Evolutionary conservation across 1,140 invertebrate species (phyloP), one percentile per base, ranked within the genome.

Genomic region (Apis mellifera): DNA sequence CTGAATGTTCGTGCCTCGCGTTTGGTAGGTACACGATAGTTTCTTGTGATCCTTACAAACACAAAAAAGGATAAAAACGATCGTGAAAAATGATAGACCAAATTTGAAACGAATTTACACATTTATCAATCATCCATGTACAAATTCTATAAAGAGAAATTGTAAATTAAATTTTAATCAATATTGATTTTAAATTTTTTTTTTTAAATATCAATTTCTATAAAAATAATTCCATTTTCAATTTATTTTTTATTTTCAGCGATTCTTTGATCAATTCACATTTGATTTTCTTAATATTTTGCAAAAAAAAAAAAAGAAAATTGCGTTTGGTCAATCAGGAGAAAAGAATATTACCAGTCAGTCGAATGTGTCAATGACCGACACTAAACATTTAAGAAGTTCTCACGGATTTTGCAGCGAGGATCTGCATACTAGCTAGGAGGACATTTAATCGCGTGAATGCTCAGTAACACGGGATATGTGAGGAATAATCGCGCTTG

Each of bases 401-500:
- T 50, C 7, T 15, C 48, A 60, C 8, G 19, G 65, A 70, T 69
- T 78, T 78, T 52, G 12, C 11, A 52, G 57, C 8, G 65, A 17
- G 21, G 65, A 17, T 21, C 54, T 17, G 77, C 5, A 57, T 11
- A 15, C 42, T n/a, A n/a, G 19, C 13, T 79, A 71, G 78, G 60
- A 81, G 64, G 64, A 76, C 73, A 74, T 82, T 82, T 76, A 76
- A 73, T 50, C 81, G 85, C 84, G 82, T 59, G 86, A 86, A 86
- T 79, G 72, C 76, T 83, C 85, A 42, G 76, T 75, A 65, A 87
- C 82, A 85, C 76, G 74, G 57, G 74, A 87, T 87, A 84, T 66
- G 69, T 52, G 86, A 86, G 82, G 84, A 77, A 83, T 87, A 87
- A 87, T 87, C 86, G 84, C 77, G 76, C 71, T 48, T 64, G 52